Base-by-base conservation (phyloP, 1,140 invertebrate genomes). In the Pectinophora gossypiella region DNA sequence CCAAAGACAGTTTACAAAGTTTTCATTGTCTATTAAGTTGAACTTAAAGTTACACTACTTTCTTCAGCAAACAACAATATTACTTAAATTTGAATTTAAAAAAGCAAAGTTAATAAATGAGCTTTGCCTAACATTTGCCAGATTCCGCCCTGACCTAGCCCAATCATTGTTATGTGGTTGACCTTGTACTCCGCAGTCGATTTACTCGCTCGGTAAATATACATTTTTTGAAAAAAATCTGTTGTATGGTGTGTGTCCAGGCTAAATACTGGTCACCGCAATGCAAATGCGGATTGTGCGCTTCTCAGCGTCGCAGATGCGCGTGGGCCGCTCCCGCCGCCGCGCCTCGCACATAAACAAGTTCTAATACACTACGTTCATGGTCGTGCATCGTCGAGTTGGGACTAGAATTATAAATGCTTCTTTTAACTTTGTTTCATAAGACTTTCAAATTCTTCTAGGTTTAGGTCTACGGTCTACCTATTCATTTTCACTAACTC, bases 331-430 rank as follows among this genome's bases (percentile, higher is more conserved):
- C 13, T 15, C 36, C 16, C 36, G 36, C 16, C n/a, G 36, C 36
- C 2, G 10, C 10, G 12, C 7, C 27, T 15, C 36, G 16, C n/a
- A 40, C 36, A 40, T 18, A 40, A 40, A 40, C 36, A 40, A 40
- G 36, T 40, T 32, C 36, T 40, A 40, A 40, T 40, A 40, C 36
- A 16, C 36, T 40, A 10, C 16, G 36, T 40, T 40, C 36, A 40
- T 40, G 16, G 36, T 15, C 16, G 36, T 40, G 15, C n/a, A 18
- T 15, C 16, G 36, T 16, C 16, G 3, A 40, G 27, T 40, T 18
- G 16, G n/a, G 15, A 12, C 16, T 40, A 16, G 36, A 40, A 40
- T 40, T 15, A 40, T 15, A 40, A 40, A 15, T 15, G 16, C 36
- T 40, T 40, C 13, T 15, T 15, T 40, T 32, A n/a, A 32, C 27